phyloP scores from a whole-genome alignment of 2,888 invertebrate genomes.

The Drosophila kuntzei region DNA sequence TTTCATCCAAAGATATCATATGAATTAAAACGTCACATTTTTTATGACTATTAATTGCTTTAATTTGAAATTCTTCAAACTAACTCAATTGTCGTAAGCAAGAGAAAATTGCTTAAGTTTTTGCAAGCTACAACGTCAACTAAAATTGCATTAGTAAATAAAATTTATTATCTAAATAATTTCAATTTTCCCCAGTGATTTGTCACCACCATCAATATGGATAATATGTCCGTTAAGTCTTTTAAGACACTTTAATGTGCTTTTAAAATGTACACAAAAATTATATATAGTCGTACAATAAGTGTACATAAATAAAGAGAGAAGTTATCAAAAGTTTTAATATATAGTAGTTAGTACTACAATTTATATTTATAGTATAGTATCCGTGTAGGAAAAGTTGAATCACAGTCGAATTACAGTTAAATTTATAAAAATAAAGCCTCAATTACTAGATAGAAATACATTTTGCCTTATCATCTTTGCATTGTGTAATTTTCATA shows the following conservation, averaged over 20 bases:
- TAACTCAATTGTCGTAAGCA: conserved; percentile 5
- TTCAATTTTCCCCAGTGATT: conserved; percentile 4
- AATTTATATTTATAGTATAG: neutral
- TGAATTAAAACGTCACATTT: conserved; percentile 14
- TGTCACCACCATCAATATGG: conserved; percentile 9
- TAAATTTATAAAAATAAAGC: conserved; percentile 13
- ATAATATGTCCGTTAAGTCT: conserved; percentile 5
- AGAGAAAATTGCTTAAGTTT: neutral
- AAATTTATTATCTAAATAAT: conserved; percentile 1
- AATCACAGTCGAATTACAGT: conserved; percentile 7
- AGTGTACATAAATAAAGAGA: neutral
- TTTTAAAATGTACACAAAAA: neutral
- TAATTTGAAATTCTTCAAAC: conserved; percentile 13
- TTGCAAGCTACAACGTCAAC: neutral
- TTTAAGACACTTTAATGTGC: conserved; percentile 1
- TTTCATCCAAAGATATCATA: conserved; percentile 10
- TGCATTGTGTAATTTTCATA: conserved; percentile 13
- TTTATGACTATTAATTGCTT: conserved; percentile 24
- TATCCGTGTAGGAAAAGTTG: conserved; percentile 5
- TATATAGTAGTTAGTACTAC: neutral
- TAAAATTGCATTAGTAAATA: conserved; percentile 4
- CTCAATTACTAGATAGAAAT: conserved; percentile 4
- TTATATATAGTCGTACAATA: neutral
- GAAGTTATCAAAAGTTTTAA: neutral
- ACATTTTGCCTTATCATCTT: conserved; percentile 12